Evolutionary conservation across 2,797 vertebrate genomes (phyloP).

Genomic region (Tauraco hartlaubi): DNA sequence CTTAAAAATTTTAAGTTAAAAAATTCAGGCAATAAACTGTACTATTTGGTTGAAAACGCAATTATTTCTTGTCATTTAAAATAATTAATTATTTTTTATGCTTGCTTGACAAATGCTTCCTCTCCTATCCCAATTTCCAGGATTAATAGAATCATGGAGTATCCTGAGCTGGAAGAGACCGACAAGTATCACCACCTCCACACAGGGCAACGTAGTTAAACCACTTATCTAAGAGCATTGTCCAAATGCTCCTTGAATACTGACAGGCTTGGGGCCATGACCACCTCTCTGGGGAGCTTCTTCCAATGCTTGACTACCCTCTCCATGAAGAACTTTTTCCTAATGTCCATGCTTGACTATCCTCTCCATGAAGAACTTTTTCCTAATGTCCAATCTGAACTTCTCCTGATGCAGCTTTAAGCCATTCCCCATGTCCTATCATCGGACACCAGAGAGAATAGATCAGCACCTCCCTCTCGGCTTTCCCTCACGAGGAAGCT

Average conservation of each 20-base stretch:
- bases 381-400: too few relatives aligned
- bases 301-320: too few relatives aligned
- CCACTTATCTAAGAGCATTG: background rate
- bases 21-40: background rate
- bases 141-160: background rate
- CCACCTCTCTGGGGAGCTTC: too few relatives aligned
- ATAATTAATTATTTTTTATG: background rate
- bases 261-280: too few relatives aligned
- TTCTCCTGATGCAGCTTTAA: background rate
- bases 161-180: background rate
- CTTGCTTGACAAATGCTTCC: background rate
- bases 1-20: background rate
- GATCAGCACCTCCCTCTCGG: background rate
- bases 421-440: background rate
- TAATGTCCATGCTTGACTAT: too few relatives aligned
- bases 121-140: background rate
- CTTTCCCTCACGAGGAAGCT: background rate
- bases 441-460: background rate
- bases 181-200: background rate
- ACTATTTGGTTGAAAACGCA: background rate
- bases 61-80: background rate
- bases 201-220: background rate
- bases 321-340: too few relatives aligned
- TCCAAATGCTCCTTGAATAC: too few relatives aligned
- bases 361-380: too few relatives aligned